Percentiles rank a stretch among this genome's conserved stretches.
Conservation (phyloP, 2,113 vertebrate genomes). For the Brienomyrus brachyistius region DNA sequence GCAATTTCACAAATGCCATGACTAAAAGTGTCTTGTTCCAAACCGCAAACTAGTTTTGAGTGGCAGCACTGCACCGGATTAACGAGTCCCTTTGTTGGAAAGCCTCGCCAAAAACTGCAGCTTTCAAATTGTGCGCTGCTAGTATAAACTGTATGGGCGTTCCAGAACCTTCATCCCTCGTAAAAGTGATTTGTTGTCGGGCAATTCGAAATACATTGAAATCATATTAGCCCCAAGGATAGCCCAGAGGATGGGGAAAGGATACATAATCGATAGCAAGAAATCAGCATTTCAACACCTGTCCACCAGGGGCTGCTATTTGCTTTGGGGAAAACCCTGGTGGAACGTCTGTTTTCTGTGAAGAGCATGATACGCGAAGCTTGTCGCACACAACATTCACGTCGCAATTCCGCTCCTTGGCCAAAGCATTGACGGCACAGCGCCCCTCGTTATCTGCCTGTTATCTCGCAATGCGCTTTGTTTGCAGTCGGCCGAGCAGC, state of each 20-base stretch:
- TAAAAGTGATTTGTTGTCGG: not conserved
- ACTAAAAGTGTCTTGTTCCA: not conserved
- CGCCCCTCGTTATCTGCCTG: not conserved
- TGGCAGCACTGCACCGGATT: not conserved
- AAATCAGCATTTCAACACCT: conserved; percentile 20
- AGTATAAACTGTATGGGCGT: not conserved
- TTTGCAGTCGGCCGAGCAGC: not conserved
- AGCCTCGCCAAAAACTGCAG: not conserved
- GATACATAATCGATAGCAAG: not conserved
- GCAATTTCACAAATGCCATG: not conserved
- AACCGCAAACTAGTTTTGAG: not conserved
- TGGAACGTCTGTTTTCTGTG: not conserved
- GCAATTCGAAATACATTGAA: not conserved
- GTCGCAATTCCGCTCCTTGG: not conserved
- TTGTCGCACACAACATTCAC: not conserved
- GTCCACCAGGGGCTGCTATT: conserved; percentile 42
- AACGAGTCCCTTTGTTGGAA: not conserved
- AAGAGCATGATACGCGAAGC: not conserved
- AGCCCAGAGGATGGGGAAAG: not conserved
- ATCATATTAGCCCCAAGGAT: not conserved
- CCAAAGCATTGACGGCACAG: not conserved
- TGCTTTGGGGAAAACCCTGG: conserved; percentile 21
- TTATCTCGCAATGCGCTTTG: not conserved
- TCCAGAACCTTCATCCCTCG: not conserved
- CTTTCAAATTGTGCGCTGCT: not conserved